Conservation (phyloP, 35 echinoderm and acorn worm genomes). For the Stichopus chloronotus region DNA sequence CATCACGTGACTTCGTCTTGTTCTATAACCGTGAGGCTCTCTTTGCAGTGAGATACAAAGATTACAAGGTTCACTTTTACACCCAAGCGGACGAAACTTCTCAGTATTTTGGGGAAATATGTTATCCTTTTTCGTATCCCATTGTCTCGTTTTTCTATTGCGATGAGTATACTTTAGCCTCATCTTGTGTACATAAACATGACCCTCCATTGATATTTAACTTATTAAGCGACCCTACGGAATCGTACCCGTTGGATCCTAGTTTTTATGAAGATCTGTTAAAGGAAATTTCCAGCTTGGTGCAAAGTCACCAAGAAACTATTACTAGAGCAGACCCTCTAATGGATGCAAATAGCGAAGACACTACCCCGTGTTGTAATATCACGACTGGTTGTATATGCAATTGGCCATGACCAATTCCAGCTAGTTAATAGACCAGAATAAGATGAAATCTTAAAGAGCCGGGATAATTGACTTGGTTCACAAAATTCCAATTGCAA, state of each 20-base stretch:
- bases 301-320: not conserved
- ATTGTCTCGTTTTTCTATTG: not conserved
- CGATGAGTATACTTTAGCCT: not conserved
- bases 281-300: not conserved
- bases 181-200: conserved; percentile 12
- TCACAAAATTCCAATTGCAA: no score
- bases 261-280: not conserved
- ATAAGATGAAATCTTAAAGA: no score
- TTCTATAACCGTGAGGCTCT: conserved; percentile 53
- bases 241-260: conserved; percentile 14
- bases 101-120: not conserved
- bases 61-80: conserved; percentile 62
- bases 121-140: not conserved
- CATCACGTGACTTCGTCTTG: conserved; percentile 15
- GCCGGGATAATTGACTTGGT: no score
- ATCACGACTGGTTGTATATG: not conserved
- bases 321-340: not conserved
- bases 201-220: conserved; percentile 69
- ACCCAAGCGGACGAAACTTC: not conserved
- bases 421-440: no score
- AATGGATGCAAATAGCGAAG: not conserved
- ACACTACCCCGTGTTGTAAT: conserved; percentile 9
- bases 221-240: conserved; percentile 52
- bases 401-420: conserved; percentile 9
- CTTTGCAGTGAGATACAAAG: conserved; percentile 50